Conservation (phyloP, 2,113 vertebrate genomes). For the Muscicapa adusta region DNA sequence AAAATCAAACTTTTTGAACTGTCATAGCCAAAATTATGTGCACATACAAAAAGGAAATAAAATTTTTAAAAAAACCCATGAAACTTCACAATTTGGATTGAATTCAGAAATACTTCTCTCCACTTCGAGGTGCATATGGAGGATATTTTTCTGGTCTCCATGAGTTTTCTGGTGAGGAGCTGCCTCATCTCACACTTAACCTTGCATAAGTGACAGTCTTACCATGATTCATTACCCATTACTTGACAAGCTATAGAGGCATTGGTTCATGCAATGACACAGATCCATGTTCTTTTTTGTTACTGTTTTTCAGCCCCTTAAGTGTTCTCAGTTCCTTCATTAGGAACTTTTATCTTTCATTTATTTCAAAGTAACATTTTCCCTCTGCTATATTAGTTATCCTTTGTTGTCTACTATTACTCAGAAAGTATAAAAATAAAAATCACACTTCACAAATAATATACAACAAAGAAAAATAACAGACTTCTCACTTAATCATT, state of each 20-base stretch:
- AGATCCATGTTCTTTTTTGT: neutral
- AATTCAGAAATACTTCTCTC: neutral
- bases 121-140: neutral
- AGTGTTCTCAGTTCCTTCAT: neutral
- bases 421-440: conserved; percentile 37
- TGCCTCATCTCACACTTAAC: neutral
- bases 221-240: neutral
- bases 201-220: neutral
- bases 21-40: neutral
- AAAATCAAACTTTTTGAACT: neutral
- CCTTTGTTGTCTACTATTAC: neutral
- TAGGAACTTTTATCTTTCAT: neutral
- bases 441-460: neutral
- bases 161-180: neutral
- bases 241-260: neutral
- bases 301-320: neutral
- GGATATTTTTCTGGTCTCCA: neutral
- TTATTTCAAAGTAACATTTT: neutral
- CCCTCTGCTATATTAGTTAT: neutral
- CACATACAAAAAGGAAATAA: neutral
- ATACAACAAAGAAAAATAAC: conserved; percentile 10
- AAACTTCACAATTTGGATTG: neutral
- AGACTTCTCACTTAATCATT: conserved; percentile 24
- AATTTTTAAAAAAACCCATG: too few species aligned
- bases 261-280: neutral